Base-by-base conservation (phyloP, 2,113 vertebrate species). In the Lepisosteus oculatus region DNA sequence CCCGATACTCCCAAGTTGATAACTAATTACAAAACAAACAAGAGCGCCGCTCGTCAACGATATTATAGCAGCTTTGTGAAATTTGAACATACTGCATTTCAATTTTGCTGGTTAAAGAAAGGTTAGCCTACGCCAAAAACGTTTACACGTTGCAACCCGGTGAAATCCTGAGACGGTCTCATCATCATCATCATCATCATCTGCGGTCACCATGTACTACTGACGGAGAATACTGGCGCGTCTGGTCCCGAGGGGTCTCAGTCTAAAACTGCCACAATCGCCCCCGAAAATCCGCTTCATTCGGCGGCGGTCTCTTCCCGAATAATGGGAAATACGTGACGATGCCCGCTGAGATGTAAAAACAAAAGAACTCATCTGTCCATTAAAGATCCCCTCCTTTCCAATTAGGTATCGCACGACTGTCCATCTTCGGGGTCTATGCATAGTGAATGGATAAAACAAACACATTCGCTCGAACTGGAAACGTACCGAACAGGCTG, bases 181-280 rank as follows among this genome's bases (percentile, higher is more conserved):
- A 76, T 76, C 73, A 72, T 65, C 64, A 61, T 55, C 65, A 6
- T 62, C 42, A 72, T 69, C 59, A 71, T 70, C 71, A 77, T 66
- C 72, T 72, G 7, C 42, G 17, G 12, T 29, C 44, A 61, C 13
- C 68, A 61, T 71, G 62, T 55, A 65, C 61, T 68, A 42, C 17
- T 68, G 63, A 57, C 15, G 70, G 61, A 43, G 55, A 13, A 47
- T 43, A 42, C 61, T 65, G 43, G 42, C 47, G 63, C 54, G 43
- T 57, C 43, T 56, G 29, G 43, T 55, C 67, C 67, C 57, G 6
- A 8, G 9, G 62, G 66, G 71, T 61, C 42, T 29, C 29, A 29
- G 29, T 29, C 55, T 47, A 29, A 43, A 41, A 43, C 14, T 61
- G 55, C 47, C 56, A 41, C 43, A 55, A 12, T 69, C 56, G 44